A percentile compares a stretch with the other conserved stretches of the same genome.
Evolutionary conservation across 2,113 vertebrate genomes (phyloP).

Genomic region (Poicephalus gulielmi): DNA sequence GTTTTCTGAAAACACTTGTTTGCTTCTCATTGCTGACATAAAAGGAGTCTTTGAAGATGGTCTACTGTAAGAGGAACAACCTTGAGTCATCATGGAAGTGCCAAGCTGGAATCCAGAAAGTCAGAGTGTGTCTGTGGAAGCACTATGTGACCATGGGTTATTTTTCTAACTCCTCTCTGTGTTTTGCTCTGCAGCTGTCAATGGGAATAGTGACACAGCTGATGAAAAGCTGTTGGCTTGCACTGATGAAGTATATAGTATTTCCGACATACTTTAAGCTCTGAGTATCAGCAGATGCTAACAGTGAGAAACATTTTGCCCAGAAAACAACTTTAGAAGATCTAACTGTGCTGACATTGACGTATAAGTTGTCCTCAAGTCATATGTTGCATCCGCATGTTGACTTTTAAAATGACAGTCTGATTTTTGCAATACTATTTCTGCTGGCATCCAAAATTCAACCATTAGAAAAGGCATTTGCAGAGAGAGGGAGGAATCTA

Average conservation of each 20-base stretch:
- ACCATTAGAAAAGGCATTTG: neutral
- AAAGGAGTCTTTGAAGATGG: slow-evolving; percentile 13
- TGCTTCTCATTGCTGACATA: neutral
- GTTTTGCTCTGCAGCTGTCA: neutral
- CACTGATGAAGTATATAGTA: neutral
- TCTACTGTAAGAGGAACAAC: neutral
- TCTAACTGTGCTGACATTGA: neutral
- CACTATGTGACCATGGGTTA: neutral
- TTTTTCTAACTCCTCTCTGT: neutral
- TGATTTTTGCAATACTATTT: neutral
- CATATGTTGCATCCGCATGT: neutral
- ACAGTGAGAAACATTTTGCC: neutral
- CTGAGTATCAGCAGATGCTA: neutral
- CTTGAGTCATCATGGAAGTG: neutral
- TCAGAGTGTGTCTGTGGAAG: neutral
- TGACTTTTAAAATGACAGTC: neutral
- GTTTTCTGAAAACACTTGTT: slow-evolving; percentile 19
- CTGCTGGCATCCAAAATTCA: neutral
- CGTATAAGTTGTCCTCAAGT: neutral
- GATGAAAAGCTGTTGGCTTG: neutral
- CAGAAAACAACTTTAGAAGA: neutral
- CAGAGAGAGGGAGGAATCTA: neutral
- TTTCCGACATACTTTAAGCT: neutral
- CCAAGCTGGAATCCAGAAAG: neutral
- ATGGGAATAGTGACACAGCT: neutral